Conservation (phyloP, 1,140 invertebrate species). For the Calosoma granatense region DNA sequence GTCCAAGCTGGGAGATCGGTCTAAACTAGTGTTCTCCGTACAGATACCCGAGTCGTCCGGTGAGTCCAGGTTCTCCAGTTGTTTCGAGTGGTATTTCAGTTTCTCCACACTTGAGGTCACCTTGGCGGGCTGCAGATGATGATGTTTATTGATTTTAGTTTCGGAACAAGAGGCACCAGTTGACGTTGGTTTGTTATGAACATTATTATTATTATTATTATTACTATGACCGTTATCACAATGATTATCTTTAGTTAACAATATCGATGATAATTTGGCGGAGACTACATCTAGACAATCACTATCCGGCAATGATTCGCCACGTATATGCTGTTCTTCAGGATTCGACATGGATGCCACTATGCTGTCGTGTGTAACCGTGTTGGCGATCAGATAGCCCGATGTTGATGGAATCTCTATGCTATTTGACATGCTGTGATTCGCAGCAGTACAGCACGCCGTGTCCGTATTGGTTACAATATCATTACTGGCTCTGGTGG, state of each 20-base stretch:
- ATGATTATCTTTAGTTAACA: conserved; percentile 36
- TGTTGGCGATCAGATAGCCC: conserved; percentile 45
- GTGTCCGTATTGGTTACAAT: conserved; percentile 6
- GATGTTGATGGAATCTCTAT: conserved; percentile 39
- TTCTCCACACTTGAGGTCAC: conserved; percentile 24
- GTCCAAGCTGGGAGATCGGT: conserved; percentile 46
- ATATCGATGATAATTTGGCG: conserved; percentile 51
- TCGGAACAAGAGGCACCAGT: conserved; percentile 18
- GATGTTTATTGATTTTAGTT: conserved; percentile 12
- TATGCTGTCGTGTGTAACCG: conserved; percentile 26
- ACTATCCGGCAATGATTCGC: conserved; percentile 39
- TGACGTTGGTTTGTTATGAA: background rate
- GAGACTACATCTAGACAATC: conserved; percentile 47
- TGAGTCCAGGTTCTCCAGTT: conserved; percentile 30
- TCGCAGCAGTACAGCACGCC: conserved; percentile 18
- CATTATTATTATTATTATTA: no score
- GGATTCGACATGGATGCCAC: conserved; percentile 7
- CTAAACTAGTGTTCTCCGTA: conserved; percentile 59
- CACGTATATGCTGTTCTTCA: conserved; percentile 12
- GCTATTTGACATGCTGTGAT: no score
- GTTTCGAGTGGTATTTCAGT: conserved; percentile 17
- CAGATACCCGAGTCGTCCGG: conserved; percentile 59
- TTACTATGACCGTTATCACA: no score
- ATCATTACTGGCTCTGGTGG: conserved; percentile 13
- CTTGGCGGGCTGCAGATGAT: conserved; percentile 27